These are phyloP conservation scores for Hirundo rustica DNA, from an alignment of 2,797 vertebrate genomes.

Conservation along the genomic window DNA sequence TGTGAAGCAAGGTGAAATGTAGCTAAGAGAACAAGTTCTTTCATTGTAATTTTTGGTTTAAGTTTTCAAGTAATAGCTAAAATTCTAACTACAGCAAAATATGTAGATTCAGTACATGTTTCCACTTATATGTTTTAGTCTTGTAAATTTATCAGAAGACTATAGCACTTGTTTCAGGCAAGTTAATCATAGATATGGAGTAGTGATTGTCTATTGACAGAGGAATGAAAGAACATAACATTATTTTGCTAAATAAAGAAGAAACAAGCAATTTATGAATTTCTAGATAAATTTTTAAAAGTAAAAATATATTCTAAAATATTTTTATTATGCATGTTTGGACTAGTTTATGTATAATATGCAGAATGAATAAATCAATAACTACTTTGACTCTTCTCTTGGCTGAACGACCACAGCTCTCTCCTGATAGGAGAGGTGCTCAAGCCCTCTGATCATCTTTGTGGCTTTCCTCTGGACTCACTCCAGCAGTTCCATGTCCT, in stretches of 20 bases:
- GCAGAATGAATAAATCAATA: background rate
- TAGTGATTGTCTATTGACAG: background rate
- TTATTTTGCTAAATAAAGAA: background rate
- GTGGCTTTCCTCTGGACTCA: background rate
- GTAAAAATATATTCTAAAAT: background rate
- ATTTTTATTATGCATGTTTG: background rate
- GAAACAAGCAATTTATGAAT: background rate
- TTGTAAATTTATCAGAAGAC: background rate
- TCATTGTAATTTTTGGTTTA: background rate
- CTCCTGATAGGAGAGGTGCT: background rate
- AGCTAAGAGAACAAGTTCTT: background rate
- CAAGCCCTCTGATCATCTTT: background rate
- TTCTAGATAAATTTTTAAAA: background rate
- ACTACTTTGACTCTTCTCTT: background rate
- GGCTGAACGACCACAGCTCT: background rate
- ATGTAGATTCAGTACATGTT: background rate
- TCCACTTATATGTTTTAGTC: background rate
- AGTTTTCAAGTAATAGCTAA: background rate
- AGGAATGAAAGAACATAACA: background rate
- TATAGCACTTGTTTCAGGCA: background rate
- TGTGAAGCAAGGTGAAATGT: background rate
- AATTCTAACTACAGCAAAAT: background rate
- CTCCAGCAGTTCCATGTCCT: background rate
- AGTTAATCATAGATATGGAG: background rate
- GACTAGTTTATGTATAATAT: background rate